phyloP scores from a whole-genome alignment of 2,888 invertebrate genomes.

The Drosophila paramelanica region DNA sequence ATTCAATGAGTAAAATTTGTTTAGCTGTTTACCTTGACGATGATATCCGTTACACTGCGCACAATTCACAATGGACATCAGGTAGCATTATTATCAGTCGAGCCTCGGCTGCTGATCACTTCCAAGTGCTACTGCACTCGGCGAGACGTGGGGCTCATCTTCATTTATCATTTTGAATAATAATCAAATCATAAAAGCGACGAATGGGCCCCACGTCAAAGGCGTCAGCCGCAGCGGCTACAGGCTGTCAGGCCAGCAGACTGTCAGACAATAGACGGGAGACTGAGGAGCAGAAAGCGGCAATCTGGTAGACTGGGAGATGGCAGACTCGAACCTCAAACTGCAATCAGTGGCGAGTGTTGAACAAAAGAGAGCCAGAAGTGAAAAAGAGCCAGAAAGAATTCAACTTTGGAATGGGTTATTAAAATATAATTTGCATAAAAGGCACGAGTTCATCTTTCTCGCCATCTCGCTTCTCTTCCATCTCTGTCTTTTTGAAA shows the following conservation, averaged over 20 bases:
- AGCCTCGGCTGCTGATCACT: slow-evolving; percentile 24
- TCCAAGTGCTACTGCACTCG: slow-evolving; percentile 70
- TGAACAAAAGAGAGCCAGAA: slow-evolving; percentile 28
- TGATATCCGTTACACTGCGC: slow-evolving; percentile 36
- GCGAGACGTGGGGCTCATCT: slow-evolving; percentile 60
- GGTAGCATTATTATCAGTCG: slow-evolving; percentile 64
- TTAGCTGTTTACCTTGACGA: slow-evolving; percentile 6
- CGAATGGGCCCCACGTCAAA: slow-evolving; percentile 54
- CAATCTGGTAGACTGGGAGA: not conserved
- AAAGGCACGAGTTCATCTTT: slow-evolving; percentile 64
- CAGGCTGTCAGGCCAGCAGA: slow-evolving; percentile 32
- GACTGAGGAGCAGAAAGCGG: not conserved
- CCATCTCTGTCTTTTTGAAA: slow-evolving; percentile 12
- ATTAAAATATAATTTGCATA: slow-evolving; percentile 83
- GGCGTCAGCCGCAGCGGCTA: slow-evolving; percentile 52
- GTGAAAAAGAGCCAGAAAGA: slow-evolving; percentile 1
- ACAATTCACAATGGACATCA: slow-evolving; percentile 26
- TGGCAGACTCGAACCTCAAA: slow-evolving; percentile 10
- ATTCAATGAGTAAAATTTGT: not conserved
- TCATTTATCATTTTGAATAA: slow-evolving; percentile 82
- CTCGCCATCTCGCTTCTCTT: slow-evolving; percentile 3
- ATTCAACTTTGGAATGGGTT: slow-evolving; percentile 50
- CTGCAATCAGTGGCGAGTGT: slow-evolving; percentile 50
- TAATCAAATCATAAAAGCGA: slow-evolving; percentile 77
- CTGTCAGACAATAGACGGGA: slow-evolving; percentile 33